phyloP scores from a whole-genome alignment of 2,113 vertebrate species.

The Ondatra zibethicus region DNA sequence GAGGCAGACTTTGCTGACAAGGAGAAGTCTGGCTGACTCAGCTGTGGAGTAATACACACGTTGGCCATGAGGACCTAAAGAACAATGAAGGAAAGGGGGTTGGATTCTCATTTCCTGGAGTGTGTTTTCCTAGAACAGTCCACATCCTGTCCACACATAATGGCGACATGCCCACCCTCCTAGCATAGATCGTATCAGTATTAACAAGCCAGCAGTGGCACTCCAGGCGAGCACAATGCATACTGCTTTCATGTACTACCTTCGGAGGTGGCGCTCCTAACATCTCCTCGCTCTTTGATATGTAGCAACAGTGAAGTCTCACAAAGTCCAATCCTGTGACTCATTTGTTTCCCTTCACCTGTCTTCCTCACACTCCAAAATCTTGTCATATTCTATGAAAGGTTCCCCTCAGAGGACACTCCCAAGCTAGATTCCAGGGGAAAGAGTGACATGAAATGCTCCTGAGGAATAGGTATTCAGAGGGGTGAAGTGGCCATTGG shows the following conservation, averaged over 20 bases:
- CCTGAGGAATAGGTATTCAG: neutral
- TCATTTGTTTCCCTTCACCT: neutral
- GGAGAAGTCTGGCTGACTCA: neutral
- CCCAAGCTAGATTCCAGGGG: neutral
- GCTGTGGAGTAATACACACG: neutral
- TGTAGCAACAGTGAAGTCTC: neutral
- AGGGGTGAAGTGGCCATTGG: neutral
- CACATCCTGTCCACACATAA: conserved; percentile 5
- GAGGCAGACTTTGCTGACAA: neutral
- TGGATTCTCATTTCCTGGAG: conserved; percentile 1
- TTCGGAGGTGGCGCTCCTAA: neutral
- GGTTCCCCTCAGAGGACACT: neutral
- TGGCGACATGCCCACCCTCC: neutral
- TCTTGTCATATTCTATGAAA: neutral
- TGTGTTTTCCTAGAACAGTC: conserved; percentile 10
- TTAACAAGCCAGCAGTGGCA: neutral
- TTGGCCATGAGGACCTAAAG: neutral
- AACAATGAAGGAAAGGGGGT: neutral
- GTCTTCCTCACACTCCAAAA: neutral
- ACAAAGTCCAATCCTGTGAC: neutral
- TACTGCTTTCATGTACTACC: neutral
- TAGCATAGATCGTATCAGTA: neutral
- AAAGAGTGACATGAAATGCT: neutral
- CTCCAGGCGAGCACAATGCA: neutral
- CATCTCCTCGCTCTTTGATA: neutral